Percentiles rank a stretch among this genome's conserved stretches.
Conservation (phyloP, 2,888 invertebrate species). For the Apoda limacodes region DNA sequence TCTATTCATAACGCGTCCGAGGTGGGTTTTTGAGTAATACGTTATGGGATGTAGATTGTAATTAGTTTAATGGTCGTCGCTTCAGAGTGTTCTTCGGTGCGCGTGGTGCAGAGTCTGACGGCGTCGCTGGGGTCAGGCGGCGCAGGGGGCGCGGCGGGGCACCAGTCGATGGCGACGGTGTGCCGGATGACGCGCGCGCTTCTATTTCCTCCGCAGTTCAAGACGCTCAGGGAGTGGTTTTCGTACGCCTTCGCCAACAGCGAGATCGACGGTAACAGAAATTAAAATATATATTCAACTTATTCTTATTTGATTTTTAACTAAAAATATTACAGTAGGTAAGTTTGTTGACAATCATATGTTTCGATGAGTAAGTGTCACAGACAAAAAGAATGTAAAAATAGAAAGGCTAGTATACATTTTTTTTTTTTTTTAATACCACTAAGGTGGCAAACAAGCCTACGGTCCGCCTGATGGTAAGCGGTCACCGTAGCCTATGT, state of each 20-base stretch:
- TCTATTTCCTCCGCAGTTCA: conserved; percentile 95
- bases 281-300: too few species aligned
- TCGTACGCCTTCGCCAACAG: conserved; percentile 95
- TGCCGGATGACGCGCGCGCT: conserved; percentile 92
- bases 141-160: conserved; percentile 73
- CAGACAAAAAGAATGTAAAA: too few species aligned
- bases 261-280: conserved; percentile 95
- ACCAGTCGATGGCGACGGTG: conserved; percentile 94
- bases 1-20: neutral
- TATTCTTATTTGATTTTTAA: too few species aligned
- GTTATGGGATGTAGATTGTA: neutral
- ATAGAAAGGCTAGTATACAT: too few species aligned
- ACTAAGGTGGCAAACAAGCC: too few species aligned
- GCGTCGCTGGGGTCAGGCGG: conserved; percentile 81
- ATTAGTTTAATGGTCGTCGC: neutral
- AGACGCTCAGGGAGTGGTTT: conserved; percentile 96
- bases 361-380: too few species aligned
- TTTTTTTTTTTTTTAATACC: too few species aligned
- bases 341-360: too few species aligned
- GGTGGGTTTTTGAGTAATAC: neutral
- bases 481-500: too few species aligned
- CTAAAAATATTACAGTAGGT: too few species aligned
- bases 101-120: conserved; percentile 91
- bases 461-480: too few species aligned
- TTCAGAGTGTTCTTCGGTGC: too few species aligned